Conservation (phyloP, 2,113 vertebrate genomes). For the Thryonomys swinderianus region DNA sequence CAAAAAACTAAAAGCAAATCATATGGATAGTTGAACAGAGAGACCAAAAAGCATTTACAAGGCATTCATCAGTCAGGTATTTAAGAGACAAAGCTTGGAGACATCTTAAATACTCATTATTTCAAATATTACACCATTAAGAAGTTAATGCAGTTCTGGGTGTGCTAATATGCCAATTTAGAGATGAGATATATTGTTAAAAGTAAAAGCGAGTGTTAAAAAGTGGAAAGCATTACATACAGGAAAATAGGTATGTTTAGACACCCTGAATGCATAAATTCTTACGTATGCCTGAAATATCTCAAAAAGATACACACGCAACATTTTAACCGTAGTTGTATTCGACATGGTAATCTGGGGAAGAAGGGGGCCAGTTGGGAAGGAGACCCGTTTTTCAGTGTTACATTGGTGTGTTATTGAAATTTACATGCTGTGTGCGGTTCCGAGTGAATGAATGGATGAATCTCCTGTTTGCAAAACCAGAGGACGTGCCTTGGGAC, state of each 20-base stretch:
- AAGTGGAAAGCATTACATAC: not conserved
- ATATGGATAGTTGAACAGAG: not conserved
- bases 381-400: not conserved
- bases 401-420: not conserved
- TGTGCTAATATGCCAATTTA: not conserved
- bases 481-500: not conserved
- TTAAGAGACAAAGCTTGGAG: not conserved
- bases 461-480: not conserved
- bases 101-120: not conserved
- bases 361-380: not conserved
- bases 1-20: too few relatives aligned
- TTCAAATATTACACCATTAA: not conserved
- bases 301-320: not conserved
- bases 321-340: not conserved
- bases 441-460: not conserved
- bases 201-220: constrained; percentile 10
- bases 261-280: not conserved
- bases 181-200: not conserved
- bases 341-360: not conserved
- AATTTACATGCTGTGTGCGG: not conserved
- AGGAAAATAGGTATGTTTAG: not conserved
- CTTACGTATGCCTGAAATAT: not conserved
- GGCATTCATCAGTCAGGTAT: not conserved
- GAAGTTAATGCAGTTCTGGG: not conserved
- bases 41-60: not conserved